A percentile compares a stretch with the other conserved stretches of the same genome.
These are phyloP conservation scores for Takifugu ocellatus DNA, from an alignment of 2,797 vertebrate species.

Conservation along the genomic window DNA sequence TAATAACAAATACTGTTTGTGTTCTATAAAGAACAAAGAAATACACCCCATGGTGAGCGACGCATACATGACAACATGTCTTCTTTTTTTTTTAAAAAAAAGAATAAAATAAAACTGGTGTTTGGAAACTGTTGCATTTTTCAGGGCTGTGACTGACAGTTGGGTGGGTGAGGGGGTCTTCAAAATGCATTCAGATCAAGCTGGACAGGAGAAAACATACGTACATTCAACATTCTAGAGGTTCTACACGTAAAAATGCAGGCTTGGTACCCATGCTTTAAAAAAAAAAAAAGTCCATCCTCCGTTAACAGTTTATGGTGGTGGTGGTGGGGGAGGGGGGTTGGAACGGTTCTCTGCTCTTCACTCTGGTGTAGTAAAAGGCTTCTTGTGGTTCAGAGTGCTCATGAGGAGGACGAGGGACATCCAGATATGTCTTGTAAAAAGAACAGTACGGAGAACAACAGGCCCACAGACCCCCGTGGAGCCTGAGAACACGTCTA, in stretches of 20 bases:
- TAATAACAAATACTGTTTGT: constrained; percentile 73
- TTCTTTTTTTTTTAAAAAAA: constrained; percentile 5
- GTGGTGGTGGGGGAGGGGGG: constrained; percentile 1
- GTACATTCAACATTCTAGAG: constrained; percentile 66
- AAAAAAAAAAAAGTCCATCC: constrained; percentile 30
- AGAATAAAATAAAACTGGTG: constrained; percentile 42
- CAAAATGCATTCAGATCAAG: constrained; percentile 58
- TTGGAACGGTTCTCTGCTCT: constrained; percentile 26
- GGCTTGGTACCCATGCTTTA: constrained; percentile 55
- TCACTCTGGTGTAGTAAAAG: constrained; percentile 58
- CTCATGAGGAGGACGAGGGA: constrained; percentile 23
- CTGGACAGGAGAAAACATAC: constrained; percentile 51
- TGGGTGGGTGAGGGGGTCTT: constrained; percentile 14
- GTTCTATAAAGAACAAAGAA: constrained; percentile 66
- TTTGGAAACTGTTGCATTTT: constrained; percentile 51
- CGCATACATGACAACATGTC: constrained; percentile 47
- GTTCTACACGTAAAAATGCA: constrained; percentile 52
- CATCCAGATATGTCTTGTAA: constrained; percentile 48
- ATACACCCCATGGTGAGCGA: constrained; percentile 51
- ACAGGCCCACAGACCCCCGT: constrained; percentile 24
- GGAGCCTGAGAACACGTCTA: constrained; percentile 35
- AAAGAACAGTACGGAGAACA: constrained; percentile 50
- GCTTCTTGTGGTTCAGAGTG: constrained; percentile 61
- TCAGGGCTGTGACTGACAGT: constrained; percentile 36
- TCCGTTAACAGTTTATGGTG: constrained; percentile 29